These are phyloP conservation scores for Drosophila robusta DNA, from an alignment of 2,888 invertebrate genomes.

Conservation along the genomic window DNA sequence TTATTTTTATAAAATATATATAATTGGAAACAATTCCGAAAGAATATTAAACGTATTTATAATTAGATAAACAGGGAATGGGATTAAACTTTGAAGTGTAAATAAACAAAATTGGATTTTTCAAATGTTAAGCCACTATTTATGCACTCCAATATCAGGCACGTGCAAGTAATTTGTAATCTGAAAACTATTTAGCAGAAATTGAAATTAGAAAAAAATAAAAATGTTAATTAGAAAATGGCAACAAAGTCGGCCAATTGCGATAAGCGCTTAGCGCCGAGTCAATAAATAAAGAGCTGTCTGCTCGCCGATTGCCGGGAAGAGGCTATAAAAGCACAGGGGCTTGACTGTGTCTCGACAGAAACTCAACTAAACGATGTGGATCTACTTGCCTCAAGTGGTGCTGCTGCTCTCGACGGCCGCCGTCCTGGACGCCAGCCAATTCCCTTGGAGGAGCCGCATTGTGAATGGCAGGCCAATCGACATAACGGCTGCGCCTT, in stretches of 20 bases:
- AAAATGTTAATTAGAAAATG: constrained; percentile 3
- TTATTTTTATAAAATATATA: too few species aligned
- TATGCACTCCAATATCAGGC: too few species aligned
- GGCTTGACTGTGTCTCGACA: background rate
- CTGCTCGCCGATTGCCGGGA: background rate
- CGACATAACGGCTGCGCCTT: constrained; percentile 10
- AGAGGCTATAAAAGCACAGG: constrained; percentile 5
- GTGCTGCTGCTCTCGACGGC: background rate
- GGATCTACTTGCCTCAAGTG: background rate
- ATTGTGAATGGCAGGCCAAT: constrained; percentile 16
- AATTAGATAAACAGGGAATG: too few species aligned
- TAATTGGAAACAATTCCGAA: too few species aligned
- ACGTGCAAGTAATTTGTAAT: background rate
- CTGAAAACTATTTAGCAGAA: background rate
- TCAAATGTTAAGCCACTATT: too few species aligned
- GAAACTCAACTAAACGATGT: constrained; percentile 4
- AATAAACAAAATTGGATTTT: too few species aligned
- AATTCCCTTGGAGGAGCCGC: background rate
- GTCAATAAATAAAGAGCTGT: constrained; percentile 1
- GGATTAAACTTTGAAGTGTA: too few species aligned
- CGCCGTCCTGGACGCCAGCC: background rate
- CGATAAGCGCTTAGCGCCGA: constrained; percentile 6
- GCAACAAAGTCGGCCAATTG: background rate
- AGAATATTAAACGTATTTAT: too few species aligned
- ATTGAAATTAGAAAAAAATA: background rate